Conservation (phyloP, 64 coral and sea anemone species). For the Trachythela sp. region DNA sequence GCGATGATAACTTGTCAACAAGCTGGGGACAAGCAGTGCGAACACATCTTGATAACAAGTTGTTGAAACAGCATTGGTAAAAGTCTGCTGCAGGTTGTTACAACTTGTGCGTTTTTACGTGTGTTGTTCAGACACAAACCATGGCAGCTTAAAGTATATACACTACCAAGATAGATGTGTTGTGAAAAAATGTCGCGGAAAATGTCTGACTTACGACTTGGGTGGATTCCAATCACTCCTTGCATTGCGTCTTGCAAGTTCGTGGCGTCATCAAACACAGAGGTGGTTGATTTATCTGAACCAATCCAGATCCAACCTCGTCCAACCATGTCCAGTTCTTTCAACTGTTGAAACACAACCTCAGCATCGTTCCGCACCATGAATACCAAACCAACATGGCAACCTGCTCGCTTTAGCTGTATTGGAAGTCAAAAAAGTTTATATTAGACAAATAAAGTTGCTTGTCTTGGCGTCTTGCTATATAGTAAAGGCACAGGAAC, state of each 20-base stretch:
- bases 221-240: conserved; percentile 91
- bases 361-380: conserved; percentile 96
- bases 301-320: conserved; percentile 94
- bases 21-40: no score
- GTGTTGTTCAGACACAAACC: no score
- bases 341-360: conserved; percentile 91
- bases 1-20: no score
- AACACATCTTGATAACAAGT: no score
- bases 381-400: conserved; percentile 76
- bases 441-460: background rate
- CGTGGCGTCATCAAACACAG: conserved; percentile 66
- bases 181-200: no score
- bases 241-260: conserved; percentile 81
- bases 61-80: no score
- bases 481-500: no score
- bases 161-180: no score
- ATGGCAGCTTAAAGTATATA: no score
- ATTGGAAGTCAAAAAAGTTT: background rate
- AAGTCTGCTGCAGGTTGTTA: no score
- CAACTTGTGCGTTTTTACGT: no score
- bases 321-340: conserved; percentile 94
- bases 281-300: conserved; percentile 76
- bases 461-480: no score
- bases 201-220: conserved; percentile 32
- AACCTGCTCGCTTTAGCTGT: conserved; percentile 75